These are phyloP conservation scores for Thunnus albacares DNA, from an alignment of 2,797 vertebrate species.

Conservation along the genomic window DNA sequence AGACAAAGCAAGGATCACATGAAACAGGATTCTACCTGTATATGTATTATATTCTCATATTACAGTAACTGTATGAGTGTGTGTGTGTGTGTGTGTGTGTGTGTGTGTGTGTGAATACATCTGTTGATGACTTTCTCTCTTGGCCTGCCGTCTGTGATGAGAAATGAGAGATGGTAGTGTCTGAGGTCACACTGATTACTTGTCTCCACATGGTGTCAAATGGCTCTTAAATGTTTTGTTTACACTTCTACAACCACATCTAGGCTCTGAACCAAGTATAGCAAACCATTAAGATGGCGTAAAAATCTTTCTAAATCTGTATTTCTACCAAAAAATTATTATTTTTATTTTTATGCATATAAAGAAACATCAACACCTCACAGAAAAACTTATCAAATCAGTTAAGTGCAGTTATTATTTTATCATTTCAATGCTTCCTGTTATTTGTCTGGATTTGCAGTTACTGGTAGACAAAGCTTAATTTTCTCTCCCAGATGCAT, in stretches of 20 bases:
- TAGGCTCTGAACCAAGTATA: constrained; percentile 52
- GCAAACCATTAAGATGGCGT: constrained; percentile 9
- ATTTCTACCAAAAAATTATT: neutral
- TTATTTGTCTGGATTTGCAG: neutral
- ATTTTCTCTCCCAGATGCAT: constrained; percentile 28
- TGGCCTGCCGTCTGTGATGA: constrained; percentile 74
- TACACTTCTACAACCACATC: constrained; percentile 74
- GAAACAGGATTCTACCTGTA: neutral
- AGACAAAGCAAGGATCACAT: neutral
- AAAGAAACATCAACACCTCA: no score
- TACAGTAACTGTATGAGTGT: neutral
- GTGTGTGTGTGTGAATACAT: no score
- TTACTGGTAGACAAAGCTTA: neutral
- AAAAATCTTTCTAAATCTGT: constrained; percentile 4
- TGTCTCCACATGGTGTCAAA: constrained; percentile 77
- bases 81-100: no score
- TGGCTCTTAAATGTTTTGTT: constrained; percentile 85
- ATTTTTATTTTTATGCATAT: no score
- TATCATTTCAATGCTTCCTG: no score
- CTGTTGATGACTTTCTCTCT: constrained; percentile 81
- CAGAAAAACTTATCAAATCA: no score
- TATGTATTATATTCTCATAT: neutral
- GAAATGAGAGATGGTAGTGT: constrained; percentile 79
- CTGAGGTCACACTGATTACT: constrained; percentile 86
- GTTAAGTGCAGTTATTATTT: no score